Evolutionary conservation across 2,888 invertebrate species (phyloP).

Genomic region (Eupeodes latifasciatus): DNA sequence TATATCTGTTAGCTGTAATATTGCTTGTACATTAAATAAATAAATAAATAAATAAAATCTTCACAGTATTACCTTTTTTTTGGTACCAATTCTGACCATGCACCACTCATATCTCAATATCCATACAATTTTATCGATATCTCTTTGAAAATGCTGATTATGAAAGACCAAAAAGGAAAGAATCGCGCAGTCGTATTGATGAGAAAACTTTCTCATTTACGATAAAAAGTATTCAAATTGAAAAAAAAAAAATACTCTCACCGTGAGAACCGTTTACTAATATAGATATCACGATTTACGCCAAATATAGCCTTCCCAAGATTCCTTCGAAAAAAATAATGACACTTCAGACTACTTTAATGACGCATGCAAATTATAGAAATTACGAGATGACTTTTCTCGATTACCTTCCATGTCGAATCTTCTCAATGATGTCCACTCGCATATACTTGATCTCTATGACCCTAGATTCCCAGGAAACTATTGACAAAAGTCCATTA

Average conservation of each 20-base stretch:
- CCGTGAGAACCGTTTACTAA: slow-evolving; percentile 32
- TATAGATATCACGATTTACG: slow-evolving; percentile 25
- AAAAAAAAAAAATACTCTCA: not conserved
- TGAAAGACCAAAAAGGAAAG: no score
- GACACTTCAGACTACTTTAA: slow-evolving; percentile 23
- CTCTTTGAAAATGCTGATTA: no score
- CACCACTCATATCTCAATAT: no score
- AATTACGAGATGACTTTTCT: slow-evolving; percentile 27
- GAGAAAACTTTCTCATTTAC: no score
- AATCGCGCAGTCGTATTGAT: no score
- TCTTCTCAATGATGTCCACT: slow-evolving; percentile 57
- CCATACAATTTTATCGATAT: no score
- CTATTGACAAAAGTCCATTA: slow-evolving; percentile 45
- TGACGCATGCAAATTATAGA: slow-evolving; percentile 50
- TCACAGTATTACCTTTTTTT: no score
- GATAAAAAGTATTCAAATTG: no score
- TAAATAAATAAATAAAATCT: no score
- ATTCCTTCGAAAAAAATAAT: slow-evolving; percentile 2
- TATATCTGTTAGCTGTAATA: no score
- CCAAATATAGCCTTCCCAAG: not conserved
- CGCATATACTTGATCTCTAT: slow-evolving; percentile 64
- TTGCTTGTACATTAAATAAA: no score
- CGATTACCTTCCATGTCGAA: slow-evolving; percentile 67
- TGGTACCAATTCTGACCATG: no score
- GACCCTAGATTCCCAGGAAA: slow-evolving; percentile 61